Base-by-base conservation (phyloP, 2,113 vertebrate genomes). In the Pseudonaja textilis region DNA sequence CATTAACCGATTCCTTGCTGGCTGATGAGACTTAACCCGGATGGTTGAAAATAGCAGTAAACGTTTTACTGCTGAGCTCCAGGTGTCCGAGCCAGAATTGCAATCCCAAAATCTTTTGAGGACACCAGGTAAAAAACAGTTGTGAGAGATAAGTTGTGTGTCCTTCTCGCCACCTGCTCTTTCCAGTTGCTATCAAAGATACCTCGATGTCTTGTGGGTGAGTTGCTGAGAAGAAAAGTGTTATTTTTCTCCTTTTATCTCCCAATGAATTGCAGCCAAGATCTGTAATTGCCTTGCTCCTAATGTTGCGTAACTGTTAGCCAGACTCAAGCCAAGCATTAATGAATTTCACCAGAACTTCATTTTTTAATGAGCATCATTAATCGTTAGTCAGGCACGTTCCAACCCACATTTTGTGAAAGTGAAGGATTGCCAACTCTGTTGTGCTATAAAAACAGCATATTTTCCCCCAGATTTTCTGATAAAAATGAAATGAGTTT, bases 271-370 rank as follows among this genome's bases (percentile, higher is more conserved):
- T 95, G 95, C 93, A 95, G 96, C 96, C 97, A 97, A 97, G 95
- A 95, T 97, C 94, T 93, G 94, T 97, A 97, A 97, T 96, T 97
- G 97, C 96, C 96, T 96, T 93, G 95, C 95, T 97, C 94, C 96
- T 96, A 97, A 97, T 96, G 95, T 97, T 97, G 96, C 95, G 39
- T 97, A 97, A 97, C 96, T 96, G 96, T 96, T 96, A 96, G 96
- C 93, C 94, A 96, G 97, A 91, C 93, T 96, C 91, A 95, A 95
- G 96, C 96, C 96, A 97, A 97, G 96, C 96, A 96, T 97, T 97
- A 97, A 97, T 97, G 97, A 97, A 97, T 97, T 97, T 97, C 94
- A 95, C 96, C 96, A 96, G 97, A 96, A 96, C 96, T 97, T 96
- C 95, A 96, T 97, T 96, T 96, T 97, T 97, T 96, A 97, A 96